These are phyloP conservation scores for Alosa alosa DNA, from an alignment of 2,113 vertebrate species.

Conservation along the genomic window DNA sequence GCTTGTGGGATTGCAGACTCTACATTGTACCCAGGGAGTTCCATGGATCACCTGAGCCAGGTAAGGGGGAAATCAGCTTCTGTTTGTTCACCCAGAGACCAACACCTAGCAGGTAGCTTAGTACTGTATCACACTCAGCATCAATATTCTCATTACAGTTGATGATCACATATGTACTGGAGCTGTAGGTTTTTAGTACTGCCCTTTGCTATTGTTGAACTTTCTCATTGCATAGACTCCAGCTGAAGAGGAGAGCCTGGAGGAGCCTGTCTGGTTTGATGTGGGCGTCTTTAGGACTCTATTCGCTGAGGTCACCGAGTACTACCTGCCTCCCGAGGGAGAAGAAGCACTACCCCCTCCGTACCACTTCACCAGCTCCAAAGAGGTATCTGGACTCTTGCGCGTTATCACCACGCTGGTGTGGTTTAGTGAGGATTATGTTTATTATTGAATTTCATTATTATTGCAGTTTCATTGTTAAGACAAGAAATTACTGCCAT, in stretches of 20 bases:
- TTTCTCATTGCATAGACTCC: not conserved
- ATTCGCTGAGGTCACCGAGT: constrained; percentile 85
- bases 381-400: constrained; percentile 53
- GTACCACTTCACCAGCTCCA: constrained; percentile 27
- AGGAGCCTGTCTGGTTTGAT: constrained; percentile 79
- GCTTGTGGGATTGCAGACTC: not conserved
- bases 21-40: not conserved
- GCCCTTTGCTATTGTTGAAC: too few relatives aligned
- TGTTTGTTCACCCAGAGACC: not conserved
- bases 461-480: too few relatives aligned
- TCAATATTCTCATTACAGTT: too few relatives aligned
- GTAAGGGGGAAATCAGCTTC: constrained; percentile 11
- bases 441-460: too few relatives aligned
- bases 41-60: not conserved
- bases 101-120: not conserved
- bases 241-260: constrained; percentile 23
- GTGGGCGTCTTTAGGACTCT: constrained; percentile 90
- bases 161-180: too few relatives aligned
- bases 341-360: constrained; percentile 37
- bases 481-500: too few relatives aligned
- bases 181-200: too few relatives aligned
- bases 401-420: too few relatives aligned
- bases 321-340: constrained; percentile 78
- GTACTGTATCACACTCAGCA: too few relatives aligned
- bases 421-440: too few relatives aligned